Conservation (phyloP, 1,140 invertebrate species). For the Drosophila prosaltans region DNA sequence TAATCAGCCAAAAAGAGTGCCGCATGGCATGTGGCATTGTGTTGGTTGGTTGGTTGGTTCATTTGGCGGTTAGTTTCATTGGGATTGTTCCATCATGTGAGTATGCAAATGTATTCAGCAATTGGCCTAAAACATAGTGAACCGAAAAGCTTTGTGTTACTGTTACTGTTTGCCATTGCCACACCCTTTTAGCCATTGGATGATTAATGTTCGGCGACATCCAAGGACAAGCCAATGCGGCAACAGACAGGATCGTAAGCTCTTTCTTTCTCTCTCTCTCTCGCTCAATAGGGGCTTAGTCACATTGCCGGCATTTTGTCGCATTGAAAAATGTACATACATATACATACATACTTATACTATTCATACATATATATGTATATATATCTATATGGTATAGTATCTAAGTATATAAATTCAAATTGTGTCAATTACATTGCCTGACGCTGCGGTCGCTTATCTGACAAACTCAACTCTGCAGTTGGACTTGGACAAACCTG, state of each 20-base stretch:
- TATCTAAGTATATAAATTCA: constrained; percentile 70
- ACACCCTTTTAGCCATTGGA: constrained; percentile 56
- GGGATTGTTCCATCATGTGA: constrained; percentile 3
- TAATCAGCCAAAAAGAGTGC: constrained; percentile 40
- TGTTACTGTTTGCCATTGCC: constrained; percentile 9
- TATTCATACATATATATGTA: background rate
- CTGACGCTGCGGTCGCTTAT: constrained; percentile 46
- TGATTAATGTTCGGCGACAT: constrained; percentile 75
- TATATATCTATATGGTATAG: constrained; percentile 9
- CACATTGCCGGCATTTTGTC: constrained; percentile 65
- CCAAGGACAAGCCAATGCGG: constrained; percentile 56
- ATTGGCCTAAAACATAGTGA: constrained; percentile 56
- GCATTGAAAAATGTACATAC: constrained; percentile 42
- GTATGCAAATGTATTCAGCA: constrained; percentile 44
- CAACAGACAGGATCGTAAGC: constrained; percentile 19
- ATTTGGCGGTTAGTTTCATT: background rate
- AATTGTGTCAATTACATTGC: constrained; percentile 79
- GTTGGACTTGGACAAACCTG: constrained; percentile 54
- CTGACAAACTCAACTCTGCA: constrained; percentile 52
- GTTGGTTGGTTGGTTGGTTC: background rate
- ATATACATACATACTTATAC: background rate
- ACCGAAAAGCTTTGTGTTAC: constrained; percentile 33
- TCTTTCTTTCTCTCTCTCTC: background rate
- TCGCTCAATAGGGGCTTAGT: constrained; percentile 56
- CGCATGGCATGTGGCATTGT: constrained; percentile 17